Percentiles rank a stretch among this genome's conserved stretches.
phyloP scores from a whole-genome alignment of 2,113 vertebrate species.

The Neotoma lepida region DNA sequence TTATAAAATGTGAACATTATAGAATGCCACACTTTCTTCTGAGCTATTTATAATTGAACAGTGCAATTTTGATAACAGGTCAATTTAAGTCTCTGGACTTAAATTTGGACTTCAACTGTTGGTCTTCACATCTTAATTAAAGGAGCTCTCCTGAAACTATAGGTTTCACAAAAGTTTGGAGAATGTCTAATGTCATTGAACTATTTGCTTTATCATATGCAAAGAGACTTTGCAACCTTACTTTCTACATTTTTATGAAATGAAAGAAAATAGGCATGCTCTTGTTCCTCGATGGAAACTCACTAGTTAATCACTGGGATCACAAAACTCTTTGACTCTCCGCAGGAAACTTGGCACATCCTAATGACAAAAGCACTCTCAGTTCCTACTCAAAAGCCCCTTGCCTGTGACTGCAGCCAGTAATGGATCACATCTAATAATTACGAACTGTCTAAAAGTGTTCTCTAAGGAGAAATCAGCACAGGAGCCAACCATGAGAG shows the following conservation, averaged over 20 bases:
- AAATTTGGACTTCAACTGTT: not conserved
- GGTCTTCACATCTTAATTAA: not conserved
- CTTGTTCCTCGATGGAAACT: not conserved
- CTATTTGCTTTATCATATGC: not conserved
- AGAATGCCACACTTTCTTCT: not conserved
- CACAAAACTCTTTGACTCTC: not conserved
- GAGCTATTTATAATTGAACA: not conserved
- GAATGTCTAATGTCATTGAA: not conserved
- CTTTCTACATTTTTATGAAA: not conserved
- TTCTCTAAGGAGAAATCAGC: not conserved
- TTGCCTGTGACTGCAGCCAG: not conserved
- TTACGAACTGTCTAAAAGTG: not conserved
- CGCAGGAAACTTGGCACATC: not conserved
- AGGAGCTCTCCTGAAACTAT: not conserved
- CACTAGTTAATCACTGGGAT: not conserved
- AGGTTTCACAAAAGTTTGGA: not conserved
- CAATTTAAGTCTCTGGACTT: not conserved
- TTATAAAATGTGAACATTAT: not conserved
- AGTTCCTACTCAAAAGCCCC: not conserved
- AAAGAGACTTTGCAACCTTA: not conserved
- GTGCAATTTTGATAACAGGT: not conserved
- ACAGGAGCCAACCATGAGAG: not conserved
- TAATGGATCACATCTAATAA: not conserved
- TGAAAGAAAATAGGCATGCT: not conserved
- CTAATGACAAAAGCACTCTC: not conserved